Conservation (phyloP, 1,140 invertebrate genomes). For the Ceratoteleas bidentatus region DNA sequence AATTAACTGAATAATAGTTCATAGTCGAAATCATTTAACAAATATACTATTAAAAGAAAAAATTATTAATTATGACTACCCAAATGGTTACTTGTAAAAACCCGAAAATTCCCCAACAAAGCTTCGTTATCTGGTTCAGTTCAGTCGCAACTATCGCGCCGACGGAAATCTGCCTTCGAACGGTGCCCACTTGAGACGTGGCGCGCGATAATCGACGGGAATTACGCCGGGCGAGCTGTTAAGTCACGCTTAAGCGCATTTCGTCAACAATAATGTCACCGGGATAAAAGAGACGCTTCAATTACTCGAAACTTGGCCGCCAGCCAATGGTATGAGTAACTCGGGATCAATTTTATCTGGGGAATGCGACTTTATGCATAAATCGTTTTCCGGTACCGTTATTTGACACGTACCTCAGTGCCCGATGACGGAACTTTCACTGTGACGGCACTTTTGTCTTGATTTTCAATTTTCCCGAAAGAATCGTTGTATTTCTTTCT, state of each 20-base stretch:
- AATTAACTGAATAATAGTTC: too few species aligned
- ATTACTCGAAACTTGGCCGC: conserved; percentile 14
- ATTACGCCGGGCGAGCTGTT: conserved; percentile 9
- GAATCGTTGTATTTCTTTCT: too few species aligned
- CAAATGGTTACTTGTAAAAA: too few species aligned
- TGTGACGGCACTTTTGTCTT: conserved; percentile 5
- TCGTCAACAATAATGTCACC: not conserved
- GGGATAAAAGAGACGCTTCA: conserved; percentile 10
- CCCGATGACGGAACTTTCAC: conserved; percentile 25
- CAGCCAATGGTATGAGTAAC: conserved; percentile 19
- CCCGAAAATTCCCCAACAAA: too few species aligned
- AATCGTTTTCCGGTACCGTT: conserved; percentile 36
- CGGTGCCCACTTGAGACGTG: conserved; percentile 10
- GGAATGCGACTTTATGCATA: conserved; percentile 29
- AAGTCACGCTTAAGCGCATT: too few species aligned
- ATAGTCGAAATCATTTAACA: too few species aligned
- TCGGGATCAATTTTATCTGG: conserved; percentile 18
- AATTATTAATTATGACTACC: too few species aligned
- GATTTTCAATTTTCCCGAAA: too few species aligned
- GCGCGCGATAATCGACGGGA: conserved; percentile 2
- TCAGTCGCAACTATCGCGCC: too few species aligned
- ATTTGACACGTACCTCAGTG: conserved; percentile 19
- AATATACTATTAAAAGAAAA: too few species aligned
- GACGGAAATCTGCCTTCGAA: too few species aligned
- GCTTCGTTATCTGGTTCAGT: too few species aligned